These are phyloP conservation scores for Parauchenoglanis ngamensis DNA, from an alignment of 2,797 vertebrate species.

Conservation along the genomic window DNA sequence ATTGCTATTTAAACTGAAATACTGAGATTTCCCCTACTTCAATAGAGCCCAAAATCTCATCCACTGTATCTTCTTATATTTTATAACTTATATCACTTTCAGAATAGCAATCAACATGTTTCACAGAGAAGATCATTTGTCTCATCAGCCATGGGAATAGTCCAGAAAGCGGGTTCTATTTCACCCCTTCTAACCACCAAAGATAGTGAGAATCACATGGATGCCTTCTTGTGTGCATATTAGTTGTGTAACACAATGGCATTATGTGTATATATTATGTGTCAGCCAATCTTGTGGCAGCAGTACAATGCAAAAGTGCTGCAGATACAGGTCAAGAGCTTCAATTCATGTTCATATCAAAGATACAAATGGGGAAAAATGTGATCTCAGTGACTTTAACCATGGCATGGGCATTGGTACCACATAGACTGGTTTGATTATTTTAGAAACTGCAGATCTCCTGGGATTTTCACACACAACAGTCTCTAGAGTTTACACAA, in stretches of 20 bases:
- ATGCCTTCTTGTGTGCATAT: not conserved
- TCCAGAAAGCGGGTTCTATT: not conserved
- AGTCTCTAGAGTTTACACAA: too few species aligned
- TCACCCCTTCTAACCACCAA: not conserved
- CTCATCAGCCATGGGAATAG: not conserved
- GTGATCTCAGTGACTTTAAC: too few species aligned
- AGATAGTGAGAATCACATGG: not conserved
- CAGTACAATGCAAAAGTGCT: not conserved
- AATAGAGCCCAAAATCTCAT: not conserved
- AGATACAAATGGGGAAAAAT: too few species aligned
- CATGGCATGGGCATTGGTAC: too few species aligned
- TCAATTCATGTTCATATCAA: too few species aligned
- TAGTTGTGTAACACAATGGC: not conserved
- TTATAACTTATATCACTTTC: too few species aligned
- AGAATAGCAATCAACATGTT: not conserved
- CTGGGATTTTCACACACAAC: too few species aligned
- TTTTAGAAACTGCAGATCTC: too few species aligned
- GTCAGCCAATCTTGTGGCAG: not conserved
- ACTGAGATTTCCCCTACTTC: not conserved
- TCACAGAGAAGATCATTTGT: not conserved
- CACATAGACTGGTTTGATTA: too few species aligned
- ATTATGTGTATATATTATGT: not conserved
- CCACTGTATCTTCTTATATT: not conserved
- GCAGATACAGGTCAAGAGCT: too few species aligned
- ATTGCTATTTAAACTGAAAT: not conserved